phyloP scores from a whole-genome alignment of 2,113 vertebrate genomes.

The Acinonyx jubatus region DNA sequence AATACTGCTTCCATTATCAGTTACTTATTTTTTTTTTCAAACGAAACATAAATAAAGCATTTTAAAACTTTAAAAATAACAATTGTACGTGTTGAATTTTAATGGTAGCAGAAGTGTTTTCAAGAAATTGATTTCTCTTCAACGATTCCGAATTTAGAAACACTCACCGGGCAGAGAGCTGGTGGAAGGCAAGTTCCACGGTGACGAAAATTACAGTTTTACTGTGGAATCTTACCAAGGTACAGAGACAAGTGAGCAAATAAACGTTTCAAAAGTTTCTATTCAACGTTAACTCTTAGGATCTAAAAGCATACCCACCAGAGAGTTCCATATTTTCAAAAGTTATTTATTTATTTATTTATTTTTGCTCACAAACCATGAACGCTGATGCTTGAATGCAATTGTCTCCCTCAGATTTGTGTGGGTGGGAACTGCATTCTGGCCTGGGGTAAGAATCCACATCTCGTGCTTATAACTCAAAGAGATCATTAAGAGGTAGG shows the following conservation, averaged over 20 bases:
- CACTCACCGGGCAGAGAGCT: not conserved
- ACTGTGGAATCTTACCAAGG: not conserved
- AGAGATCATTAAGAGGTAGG: not conserved
- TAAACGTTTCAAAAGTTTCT: not conserved
- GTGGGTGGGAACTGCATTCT: not conserved
- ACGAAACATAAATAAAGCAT: not conserved
- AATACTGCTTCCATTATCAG: not conserved
- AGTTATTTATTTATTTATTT: not conserved
- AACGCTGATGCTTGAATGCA: not conserved
- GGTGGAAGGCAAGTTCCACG: not conserved
- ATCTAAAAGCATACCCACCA: not conserved
- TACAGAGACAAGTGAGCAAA: not conserved
- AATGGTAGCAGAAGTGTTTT: not conserved
- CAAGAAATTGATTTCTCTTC: not conserved
- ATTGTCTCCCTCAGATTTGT: not conserved
- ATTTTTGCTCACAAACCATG: not conserved
- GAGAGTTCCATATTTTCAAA: not conserved
- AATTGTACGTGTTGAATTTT: not conserved
- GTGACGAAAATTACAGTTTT: not conserved
- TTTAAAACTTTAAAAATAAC: not conserved
- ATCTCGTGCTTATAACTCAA: not conserved
- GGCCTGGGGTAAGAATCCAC: not conserved
- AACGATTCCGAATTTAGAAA: not conserved
- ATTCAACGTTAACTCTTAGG: not conserved
- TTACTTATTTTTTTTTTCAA: not conserved